Base-by-base conservation (phyloP, 2,888 invertebrate genomes). In the Brachylomia viminalis region DNA sequence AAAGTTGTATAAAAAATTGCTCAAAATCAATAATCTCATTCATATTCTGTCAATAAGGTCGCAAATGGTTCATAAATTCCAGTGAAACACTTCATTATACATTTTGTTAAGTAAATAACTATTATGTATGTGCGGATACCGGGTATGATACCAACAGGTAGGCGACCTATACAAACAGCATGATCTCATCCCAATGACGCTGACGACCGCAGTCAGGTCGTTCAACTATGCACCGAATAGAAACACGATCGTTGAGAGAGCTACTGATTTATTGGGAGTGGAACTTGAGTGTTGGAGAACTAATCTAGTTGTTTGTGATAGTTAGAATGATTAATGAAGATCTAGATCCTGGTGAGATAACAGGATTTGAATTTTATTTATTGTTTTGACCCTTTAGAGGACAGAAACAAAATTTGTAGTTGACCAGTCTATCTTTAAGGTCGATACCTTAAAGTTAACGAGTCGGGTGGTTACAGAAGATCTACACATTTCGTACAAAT, bases 151-250 rank as follows among this genome's bases (percentile, higher is more conserved):
- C 23, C 15, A 54, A 27, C 62, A 78, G 82, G 82, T 85, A 84
- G 27, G 72, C 13, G 78, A 86, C 82, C 79, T 82, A 49, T 75
- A 62, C 67, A 82, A 84, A 79, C 71, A 77, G 38, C 56, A 70
- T 84, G 87, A 86, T 82, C 76, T 85, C 87, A 85, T 78, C 61
- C 33, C 8, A 56, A 71, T 73, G 75, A 71, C 72, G 64, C 27
- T 81, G 69, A 68, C 38, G 71, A 79, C 76, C 76, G 68, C 59
- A 33, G 58, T 13, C 38, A 33, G 84, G 86, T 80, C 72, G 13
- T 86, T 85, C 67, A 73, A 80, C 86, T 67, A 66, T 85, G 72
- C 72, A 79, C 0, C 54, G 81, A 83, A 72, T 79, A 56, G 74
- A 69, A 64, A n/a, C 59, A 52, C 59, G 45, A 17, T 58, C 15